Conservation (phyloP, 2,113 vertebrate species). For the Neogale vison region DNA sequence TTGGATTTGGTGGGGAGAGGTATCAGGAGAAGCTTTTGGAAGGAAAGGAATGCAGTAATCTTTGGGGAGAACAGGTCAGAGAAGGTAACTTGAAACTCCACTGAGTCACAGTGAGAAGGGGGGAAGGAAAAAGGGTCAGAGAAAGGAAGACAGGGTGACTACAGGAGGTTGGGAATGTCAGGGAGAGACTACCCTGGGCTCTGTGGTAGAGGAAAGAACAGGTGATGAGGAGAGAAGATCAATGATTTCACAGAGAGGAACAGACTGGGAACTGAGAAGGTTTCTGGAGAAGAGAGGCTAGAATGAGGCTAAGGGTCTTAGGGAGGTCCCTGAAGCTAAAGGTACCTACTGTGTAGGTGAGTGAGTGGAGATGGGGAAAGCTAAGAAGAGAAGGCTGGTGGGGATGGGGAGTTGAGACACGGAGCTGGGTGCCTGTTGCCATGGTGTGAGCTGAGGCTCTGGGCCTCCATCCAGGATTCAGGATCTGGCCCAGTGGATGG, state of each 20-base stretch:
- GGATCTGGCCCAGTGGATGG: slow-evolving; percentile 56
- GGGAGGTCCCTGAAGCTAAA: background rate
- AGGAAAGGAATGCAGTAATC: background rate
- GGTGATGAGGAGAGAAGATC: background rate
- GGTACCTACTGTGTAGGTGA: no score
- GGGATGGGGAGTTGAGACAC: background rate
- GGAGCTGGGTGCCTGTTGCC: slow-evolving; percentile 39
- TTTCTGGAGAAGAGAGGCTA: background rate
- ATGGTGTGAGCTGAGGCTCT: slow-evolving; percentile 52
- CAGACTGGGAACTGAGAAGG: background rate
- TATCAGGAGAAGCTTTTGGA: background rate
- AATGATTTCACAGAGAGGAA: background rate
- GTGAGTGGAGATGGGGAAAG: background rate
- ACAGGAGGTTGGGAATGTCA: background rate
- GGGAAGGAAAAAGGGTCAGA: background rate
- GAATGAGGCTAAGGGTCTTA: background rate
- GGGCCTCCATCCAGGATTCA: slow-evolving; percentile 67
- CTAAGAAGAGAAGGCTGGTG: background rate
- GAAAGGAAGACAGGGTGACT: background rate
- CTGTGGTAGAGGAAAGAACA: background rate
- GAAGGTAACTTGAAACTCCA: background rate
- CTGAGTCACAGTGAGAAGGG: background rate
- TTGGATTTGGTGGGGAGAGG: background rate
- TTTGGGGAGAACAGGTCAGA: background rate
- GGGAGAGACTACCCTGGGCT: background rate